Percentiles rank a stretch among this genome's conserved stretches.
These are phyloP conservation scores for Cremastinae sp. DNA, from an alignment of 2,888 invertebrate species.

Conservation along the genomic window DNA sequence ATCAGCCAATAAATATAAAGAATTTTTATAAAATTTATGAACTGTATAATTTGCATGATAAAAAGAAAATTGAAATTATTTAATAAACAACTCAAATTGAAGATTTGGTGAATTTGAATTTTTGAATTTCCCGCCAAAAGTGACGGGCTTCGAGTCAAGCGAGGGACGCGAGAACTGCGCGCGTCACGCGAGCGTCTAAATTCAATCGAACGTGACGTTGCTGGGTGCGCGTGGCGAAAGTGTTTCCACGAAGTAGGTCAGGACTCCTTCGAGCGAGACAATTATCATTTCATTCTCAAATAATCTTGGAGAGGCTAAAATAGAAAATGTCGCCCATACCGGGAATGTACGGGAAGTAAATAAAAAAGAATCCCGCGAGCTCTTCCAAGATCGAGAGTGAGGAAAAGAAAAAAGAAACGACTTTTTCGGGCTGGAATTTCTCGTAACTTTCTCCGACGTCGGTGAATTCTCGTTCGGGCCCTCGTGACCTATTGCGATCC, in stretches of 20 bases:
- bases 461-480: conserved; percentile 15
- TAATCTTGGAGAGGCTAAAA: background rate
- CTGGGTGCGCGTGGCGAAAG: conserved; percentile 11
- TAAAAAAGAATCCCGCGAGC: background rate
- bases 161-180: background rate
- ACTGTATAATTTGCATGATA: no score
- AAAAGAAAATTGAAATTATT: no score
- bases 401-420: conserved; percentile 1
- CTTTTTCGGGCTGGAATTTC: conserved; percentile 21
- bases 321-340: background rate
- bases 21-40: no score
- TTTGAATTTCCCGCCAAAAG: conserved; percentile 39
- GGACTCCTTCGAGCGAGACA: background rate
- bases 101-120: background rate
- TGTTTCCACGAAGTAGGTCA: conserved; percentile 18
- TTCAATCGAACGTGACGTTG: conserved; percentile 1
- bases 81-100: no score
- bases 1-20: background rate
- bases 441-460: conserved; percentile 53
- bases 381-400: background rate
- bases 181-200: conserved; percentile 2
- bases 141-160: conserved; percentile 42
- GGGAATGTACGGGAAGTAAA: background rate
- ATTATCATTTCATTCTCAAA: background rate
- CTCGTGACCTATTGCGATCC: conserved; percentile 39